Evolutionary conservation across 2,797 vertebrate genomes (phyloP).

Genomic region (Myotis myotis): DNA sequence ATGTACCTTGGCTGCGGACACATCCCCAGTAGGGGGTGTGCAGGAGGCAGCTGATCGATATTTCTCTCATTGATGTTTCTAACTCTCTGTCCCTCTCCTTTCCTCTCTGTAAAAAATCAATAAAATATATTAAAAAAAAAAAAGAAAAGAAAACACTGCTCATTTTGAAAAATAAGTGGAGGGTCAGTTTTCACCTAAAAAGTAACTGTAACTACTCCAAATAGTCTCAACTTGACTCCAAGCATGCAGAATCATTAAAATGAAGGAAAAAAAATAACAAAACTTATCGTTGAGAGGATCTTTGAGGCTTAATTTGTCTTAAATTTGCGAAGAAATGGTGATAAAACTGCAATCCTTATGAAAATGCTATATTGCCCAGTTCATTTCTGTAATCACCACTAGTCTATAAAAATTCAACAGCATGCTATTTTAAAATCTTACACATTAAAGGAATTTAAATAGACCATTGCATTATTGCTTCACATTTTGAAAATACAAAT

Average conservation of each 20-base stretch:
- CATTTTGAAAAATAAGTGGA: slow-evolving; percentile 14
- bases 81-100: no score
- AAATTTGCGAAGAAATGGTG: not conserved
- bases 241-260: not conserved
- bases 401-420: not conserved
- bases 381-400: not conserved
- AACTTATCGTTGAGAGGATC: not conserved
- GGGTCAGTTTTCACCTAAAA: not conserved
- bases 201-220: not conserved
- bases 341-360: not conserved
- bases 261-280: not conserved
- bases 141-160: not conserved
- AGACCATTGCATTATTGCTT: not conserved
- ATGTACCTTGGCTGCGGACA: no score
- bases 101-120: no score
- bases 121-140: no score
- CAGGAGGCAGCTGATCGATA: no score
- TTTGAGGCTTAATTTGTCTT: slow-evolving; percentile 24
- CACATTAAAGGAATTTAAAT: slow-evolving; percentile 26
- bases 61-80: no score
- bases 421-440: not conserved
- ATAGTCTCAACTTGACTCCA: not conserved
- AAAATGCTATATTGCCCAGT: not conserved
- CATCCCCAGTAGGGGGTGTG: no score
- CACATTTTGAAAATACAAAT: slow-evolving; percentile 31